phyloP scores from a whole-genome alignment of 2,888 invertebrate genomes.

The Drosophila bunnanda region DNA sequence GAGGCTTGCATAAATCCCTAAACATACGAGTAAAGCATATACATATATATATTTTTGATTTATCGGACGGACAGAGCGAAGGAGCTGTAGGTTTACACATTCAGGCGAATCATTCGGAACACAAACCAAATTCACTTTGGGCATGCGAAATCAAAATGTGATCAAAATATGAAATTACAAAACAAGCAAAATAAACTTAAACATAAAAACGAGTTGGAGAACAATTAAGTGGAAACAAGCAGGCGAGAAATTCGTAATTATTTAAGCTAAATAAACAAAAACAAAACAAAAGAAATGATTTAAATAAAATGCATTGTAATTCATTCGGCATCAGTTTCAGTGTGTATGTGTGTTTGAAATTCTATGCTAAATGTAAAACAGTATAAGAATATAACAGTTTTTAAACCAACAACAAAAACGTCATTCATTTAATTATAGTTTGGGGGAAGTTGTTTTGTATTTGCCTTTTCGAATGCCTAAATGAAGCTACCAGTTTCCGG shows the following conservation, averaged over 20 bases:
- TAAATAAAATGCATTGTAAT: slow-evolving; percentile 66
- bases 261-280: slow-evolving; percentile 59
- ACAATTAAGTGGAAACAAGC: slow-evolving; percentile 66
- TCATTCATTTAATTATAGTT: not conserved
- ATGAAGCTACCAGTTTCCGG: no score
- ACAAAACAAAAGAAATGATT: slow-evolving; percentile 15
- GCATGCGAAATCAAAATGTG: slow-evolving; percentile 83
- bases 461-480: no score
- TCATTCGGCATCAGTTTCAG: slow-evolving; percentile 68
- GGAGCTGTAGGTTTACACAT: slow-evolving; percentile 49
- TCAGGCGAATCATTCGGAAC: slow-evolving; percentile 70
- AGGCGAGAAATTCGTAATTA: slow-evolving; percentile 70
- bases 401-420: slow-evolving; percentile 59
- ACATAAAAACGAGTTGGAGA: slow-evolving; percentile 28
- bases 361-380: slow-evolving; percentile 74
- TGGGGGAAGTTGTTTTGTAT: not conserved
- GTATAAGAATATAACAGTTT: slow-evolving; percentile 65
- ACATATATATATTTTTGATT: slow-evolving; percentile 52
- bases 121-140: slow-evolving; percentile 77
- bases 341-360: slow-evolving; percentile 81
- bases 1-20: slow-evolving; percentile 56
- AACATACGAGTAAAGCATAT: slow-evolving; percentile 42
- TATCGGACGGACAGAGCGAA: slow-evolving; percentile 23
- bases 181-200: slow-evolving; percentile 49
- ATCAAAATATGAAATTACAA: slow-evolving; percentile 72